phyloP scores from a whole-genome alignment of 2,113 vertebrate genomes.

The Delphinapterus leucas region DNA sequence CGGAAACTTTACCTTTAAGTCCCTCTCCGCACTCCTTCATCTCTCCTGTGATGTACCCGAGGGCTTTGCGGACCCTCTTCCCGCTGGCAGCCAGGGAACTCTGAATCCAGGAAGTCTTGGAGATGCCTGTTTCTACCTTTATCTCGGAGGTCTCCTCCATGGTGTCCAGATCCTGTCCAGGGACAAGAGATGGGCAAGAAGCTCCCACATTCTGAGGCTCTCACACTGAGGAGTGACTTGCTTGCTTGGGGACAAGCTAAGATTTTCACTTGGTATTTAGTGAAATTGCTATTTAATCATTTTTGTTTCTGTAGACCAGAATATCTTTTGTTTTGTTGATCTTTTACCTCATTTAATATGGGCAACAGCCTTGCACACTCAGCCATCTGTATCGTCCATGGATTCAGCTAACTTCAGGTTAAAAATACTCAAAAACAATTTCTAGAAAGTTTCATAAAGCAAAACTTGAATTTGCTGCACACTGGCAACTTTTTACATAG shows the following conservation, averaged over 20 bases:
- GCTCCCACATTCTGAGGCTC: background rate
- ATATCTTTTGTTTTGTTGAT: background rate
- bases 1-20: slow-evolving; percentile 81
- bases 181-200: background rate
- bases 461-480: background rate
- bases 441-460: background rate
- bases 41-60: slow-evolving; percentile 80
- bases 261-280: background rate
- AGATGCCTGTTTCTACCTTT: slow-evolving; percentile 49
- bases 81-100: slow-evolving; percentile 50
- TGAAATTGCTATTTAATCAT: background rate
- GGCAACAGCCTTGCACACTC: background rate
- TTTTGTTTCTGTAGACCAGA: background rate
- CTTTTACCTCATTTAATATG: background rate
- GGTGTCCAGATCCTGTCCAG: slow-evolving; percentile 36
- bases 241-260: background rate
- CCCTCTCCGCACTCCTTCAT: slow-evolving; percentile 83
- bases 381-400: background rate
- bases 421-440: background rate
- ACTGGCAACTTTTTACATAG: no score
- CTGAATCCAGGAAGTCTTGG: slow-evolving; percentile 61
- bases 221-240: background rate
- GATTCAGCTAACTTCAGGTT: background rate
- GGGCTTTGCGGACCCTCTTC: slow-evolving; percentile 71
- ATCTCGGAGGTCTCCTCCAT: slow-evolving; percentile 79